phyloP scores from a whole-genome alignment of 2,888 invertebrate species.

The Ferdinandea cuprea region DNA sequence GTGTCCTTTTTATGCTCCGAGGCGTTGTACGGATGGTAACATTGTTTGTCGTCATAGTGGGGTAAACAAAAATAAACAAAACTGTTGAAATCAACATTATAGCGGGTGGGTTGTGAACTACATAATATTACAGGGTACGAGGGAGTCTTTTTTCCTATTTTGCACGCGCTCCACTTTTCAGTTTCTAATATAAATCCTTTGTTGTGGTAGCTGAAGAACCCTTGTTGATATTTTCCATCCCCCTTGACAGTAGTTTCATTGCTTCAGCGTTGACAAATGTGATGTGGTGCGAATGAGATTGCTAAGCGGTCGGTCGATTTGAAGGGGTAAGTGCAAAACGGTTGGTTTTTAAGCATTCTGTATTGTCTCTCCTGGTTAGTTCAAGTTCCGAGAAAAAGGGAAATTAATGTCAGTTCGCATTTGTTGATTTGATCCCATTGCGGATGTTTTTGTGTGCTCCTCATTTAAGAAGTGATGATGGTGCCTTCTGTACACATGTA shows the following conservation, averaged over 20 bases:
- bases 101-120: constrained; percentile 5
- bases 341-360: constrained; percentile 53
- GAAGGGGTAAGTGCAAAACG: constrained; percentile 28
- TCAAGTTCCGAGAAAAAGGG: constrained; percentile 19
- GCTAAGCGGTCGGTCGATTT: constrained; percentile 50
- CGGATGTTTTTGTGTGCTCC: constrained; percentile 48
- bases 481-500: neutral
- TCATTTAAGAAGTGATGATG: constrained; percentile 2
- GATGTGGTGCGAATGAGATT: constrained; percentile 66
- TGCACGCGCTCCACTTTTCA: constrained; percentile 1
- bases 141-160: constrained; percentile 3
- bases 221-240: constrained; percentile 37
- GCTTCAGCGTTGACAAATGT: constrained; percentile 23
- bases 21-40: constrained; percentile 50
- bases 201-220: constrained; percentile 17
- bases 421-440: constrained; percentile 69
- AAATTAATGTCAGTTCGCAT: constrained; percentile 69
- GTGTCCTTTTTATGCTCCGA: constrained; percentile 36
- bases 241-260: constrained; percentile 5
- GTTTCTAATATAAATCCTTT: constrained; percentile 21
- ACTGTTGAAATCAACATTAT: constrained; percentile 12
- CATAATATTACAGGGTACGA: constrained; percentile 15
- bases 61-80: constrained; percentile 27
- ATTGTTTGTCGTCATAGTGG: constrained; percentile 30
- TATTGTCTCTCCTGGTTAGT: constrained; percentile 19